These are phyloP conservation scores for Thymallus thymallus DNA, from an alignment of 2,113 vertebrate species.

Conservation along the genomic window DNA sequence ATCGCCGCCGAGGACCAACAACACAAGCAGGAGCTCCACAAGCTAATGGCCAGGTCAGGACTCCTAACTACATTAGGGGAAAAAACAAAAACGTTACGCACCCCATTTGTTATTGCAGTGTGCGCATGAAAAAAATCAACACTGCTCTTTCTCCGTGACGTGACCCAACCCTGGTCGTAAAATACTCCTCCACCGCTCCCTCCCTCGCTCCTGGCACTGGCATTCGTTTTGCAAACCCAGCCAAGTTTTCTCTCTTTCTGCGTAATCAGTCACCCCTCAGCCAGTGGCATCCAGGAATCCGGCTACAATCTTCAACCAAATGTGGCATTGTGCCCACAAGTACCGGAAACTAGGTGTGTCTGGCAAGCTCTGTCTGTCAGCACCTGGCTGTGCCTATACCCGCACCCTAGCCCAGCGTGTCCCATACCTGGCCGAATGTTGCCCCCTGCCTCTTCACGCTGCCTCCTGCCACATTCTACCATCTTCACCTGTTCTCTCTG, in stretches of 20 bases:
- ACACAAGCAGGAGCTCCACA: constrained; percentile 94
- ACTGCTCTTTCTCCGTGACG: constrained; percentile 14
- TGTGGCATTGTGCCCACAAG: constrained; percentile 1
- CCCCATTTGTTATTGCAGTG: background rate
- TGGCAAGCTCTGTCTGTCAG: background rate
- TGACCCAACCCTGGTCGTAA: constrained; percentile 25
- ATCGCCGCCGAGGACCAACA: constrained; percentile 92
- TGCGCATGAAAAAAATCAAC: background rate
- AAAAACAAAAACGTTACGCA: background rate
- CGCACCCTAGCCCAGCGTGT: background rate
- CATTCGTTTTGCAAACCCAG: background rate
- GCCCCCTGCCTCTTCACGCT: background rate
- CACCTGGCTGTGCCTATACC: constrained; percentile 1
- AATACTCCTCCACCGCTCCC: constrained; percentile 19
- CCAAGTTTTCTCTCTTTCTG: constrained; percentile 1
- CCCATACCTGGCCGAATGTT: constrained; percentile 5
- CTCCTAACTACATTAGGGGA: background rate
- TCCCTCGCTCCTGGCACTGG: constrained; percentile 18
- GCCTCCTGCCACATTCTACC: constrained; percentile 9
- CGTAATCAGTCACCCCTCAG: constrained; percentile 13
- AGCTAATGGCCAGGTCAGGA: constrained; percentile 96
- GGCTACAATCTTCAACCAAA: constrained; percentile 21
- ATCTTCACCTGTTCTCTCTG: background rate
- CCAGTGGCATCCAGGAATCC: constrained; percentile 8
- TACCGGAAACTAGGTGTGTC: constrained; percentile 16